phyloP scores from a whole-genome alignment of 2,797 vertebrate species.

The Anableps anableps region DNA sequence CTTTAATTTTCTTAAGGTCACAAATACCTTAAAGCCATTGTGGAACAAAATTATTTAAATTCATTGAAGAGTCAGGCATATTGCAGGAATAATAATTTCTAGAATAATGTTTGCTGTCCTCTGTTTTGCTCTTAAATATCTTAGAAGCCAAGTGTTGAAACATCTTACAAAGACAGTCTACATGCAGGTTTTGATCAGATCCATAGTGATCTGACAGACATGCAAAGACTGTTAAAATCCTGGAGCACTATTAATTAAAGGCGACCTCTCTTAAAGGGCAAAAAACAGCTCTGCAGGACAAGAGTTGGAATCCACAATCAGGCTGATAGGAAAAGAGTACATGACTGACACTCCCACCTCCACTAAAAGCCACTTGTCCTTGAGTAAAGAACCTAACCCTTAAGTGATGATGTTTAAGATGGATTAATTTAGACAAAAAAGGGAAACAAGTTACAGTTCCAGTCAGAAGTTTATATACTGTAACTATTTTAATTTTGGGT shows the following conservation, averaged over 20 bases:
- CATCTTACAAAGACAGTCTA: conserved; percentile 14
- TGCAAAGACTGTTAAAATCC: conserved; percentile 36
- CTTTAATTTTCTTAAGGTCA: not conserved
- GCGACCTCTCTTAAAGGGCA: conserved; percentile 40
- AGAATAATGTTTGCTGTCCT: not conserved
- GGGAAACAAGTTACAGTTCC: not conserved
- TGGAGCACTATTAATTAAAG: conserved; percentile 60
- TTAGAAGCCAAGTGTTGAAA: conserved; percentile 16
- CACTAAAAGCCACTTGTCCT: conserved; percentile 43
- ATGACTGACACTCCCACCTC: conserved; percentile 27
- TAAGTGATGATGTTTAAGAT: conserved; percentile 14
- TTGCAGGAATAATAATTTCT: conserved; percentile 14
- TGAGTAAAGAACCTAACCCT: conserved; percentile 29
- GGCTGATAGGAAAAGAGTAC: conserved; percentile 15
- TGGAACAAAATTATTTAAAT: conserved; percentile 8
- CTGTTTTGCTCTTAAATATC: conserved; percentile 10
- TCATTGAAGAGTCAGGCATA: conserved; percentile 15
- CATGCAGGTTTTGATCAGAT: conserved; percentile 39
- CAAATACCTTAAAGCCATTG: not conserved
- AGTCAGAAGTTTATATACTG: not conserved
- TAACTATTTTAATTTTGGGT: not conserved
- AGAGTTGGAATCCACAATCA: conserved; percentile 45
- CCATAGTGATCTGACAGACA: conserved; percentile 38
- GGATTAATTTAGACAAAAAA: conserved; percentile 7
- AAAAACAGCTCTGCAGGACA: conserved; percentile 39